A percentile compares a stretch with the other conserved stretches of the same genome.
Evolutionary conservation across 2,113 vertebrate species (phyloP).

Genomic region (Chamaea fasciata): DNA sequence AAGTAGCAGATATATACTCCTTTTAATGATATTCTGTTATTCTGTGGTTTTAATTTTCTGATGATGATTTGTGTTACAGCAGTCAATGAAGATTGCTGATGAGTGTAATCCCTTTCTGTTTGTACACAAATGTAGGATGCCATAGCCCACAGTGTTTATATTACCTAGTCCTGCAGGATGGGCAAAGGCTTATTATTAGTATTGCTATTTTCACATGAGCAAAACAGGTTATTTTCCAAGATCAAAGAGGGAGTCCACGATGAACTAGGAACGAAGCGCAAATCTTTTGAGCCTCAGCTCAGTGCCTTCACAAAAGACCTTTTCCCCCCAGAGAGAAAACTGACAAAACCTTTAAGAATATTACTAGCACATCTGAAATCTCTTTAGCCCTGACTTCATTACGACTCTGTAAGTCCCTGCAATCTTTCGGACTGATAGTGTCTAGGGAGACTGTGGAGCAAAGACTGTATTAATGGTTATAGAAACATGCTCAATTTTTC

Average conservation of each 20-base stretch:
- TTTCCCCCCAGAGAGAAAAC: background rate
- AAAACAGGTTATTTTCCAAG: background rate
- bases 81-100: background rate
- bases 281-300: conserved; percentile 4
- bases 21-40: background rate
- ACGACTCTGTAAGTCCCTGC: background rate
- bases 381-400: conserved; percentile 12
- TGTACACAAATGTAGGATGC: background rate
- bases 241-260: background rate
- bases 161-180: background rate
- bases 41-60: background rate
- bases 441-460: background rate
- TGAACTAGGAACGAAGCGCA: background rate
- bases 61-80: background rate
- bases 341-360: conserved; percentile 21
- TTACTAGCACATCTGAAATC: background rate
- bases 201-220: background rate
- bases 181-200: background rate
- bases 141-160: background rate
- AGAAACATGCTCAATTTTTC: background rate
- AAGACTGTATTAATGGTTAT: background rate
- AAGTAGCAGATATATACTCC: background rate
- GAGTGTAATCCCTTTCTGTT: background rate
- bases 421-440: background rate
- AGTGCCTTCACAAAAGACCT: background rate